These are phyloP conservation scores for Sciaenops ocellatus DNA, from an alignment of 2,797 vertebrate species.

Conservation along the genomic window DNA sequence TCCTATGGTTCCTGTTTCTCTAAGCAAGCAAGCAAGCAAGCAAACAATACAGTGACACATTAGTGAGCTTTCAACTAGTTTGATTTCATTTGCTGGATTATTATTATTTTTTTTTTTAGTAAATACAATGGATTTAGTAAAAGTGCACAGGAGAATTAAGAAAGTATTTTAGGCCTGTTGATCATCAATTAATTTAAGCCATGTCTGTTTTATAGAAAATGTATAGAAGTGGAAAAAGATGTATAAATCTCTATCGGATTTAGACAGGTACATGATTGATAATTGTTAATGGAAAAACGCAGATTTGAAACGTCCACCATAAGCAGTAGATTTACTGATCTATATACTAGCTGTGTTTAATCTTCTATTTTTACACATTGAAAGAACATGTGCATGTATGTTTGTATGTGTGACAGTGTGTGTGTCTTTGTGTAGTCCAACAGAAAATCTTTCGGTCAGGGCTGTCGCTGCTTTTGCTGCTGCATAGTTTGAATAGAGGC, in stretches of 20 bases:
- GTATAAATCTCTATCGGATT: conserved; percentile 79
- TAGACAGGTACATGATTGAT: conserved; percentile 75
- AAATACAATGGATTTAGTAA: conserved; percentile 71
- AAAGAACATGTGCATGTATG: conserved; percentile 76
- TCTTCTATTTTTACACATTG: conserved; percentile 84
- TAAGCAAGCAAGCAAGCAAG: conserved; percentile 43
- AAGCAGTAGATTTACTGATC: conserved; percentile 73
- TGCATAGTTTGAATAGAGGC: conserved; percentile 73
- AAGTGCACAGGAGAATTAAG: conserved; percentile 63
- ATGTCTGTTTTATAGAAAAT: conserved; percentile 86
- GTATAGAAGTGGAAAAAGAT: conserved; percentile 78
- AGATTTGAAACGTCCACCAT: conserved; percentile 79
- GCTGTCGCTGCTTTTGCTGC: conserved; percentile 70
- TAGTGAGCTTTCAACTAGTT: conserved; percentile 58
- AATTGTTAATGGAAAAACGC: conserved; percentile 71
- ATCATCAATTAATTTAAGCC: conserved; percentile 82
- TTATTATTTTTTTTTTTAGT: conserved; percentile 27
- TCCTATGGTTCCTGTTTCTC: conserved; percentile 56
- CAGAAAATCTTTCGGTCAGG: conserved; percentile 58
- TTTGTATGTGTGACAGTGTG: conserved; percentile 70
- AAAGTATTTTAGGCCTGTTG: conserved; percentile 78
- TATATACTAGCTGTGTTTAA: conserved; percentile 78
- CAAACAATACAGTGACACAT: conserved; percentile 46
- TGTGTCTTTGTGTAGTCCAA: conserved; percentile 71
- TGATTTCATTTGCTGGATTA: conserved; percentile 55